A percentile compares a stretch with the other conserved stretches of the same genome.
phyloP scores from a whole-genome alignment of 2,113 vertebrate species.

The Hypocryptadius cinnamomeus region DNA sequence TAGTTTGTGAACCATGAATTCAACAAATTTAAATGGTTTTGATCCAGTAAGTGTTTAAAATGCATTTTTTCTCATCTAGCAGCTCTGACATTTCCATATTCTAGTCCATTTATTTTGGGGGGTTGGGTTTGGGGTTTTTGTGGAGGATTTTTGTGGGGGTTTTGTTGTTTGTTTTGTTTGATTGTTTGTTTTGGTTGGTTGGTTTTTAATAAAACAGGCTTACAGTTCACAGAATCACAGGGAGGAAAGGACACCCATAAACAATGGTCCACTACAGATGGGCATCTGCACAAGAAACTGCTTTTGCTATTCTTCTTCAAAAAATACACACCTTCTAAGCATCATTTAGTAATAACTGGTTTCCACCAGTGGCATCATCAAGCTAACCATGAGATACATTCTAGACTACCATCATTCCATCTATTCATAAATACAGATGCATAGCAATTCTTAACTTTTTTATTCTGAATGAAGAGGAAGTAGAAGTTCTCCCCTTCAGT shows the following conservation, averaged over 20 bases:
- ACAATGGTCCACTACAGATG: background rate
- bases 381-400: background rate
- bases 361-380: background rate
- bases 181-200: background rate
- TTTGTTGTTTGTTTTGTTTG: background rate
- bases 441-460: background rate
- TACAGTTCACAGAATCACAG: background rate
- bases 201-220: background rate
- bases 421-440: background rate
- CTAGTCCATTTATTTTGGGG: background rate
- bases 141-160: fast-evolving
- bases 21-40: background rate
- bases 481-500: background rate
- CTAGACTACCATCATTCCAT: background rate
- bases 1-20: background rate
- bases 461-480: background rate
- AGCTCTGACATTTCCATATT: background rate
- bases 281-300: background rate
- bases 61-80: background rate
- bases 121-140: no score
- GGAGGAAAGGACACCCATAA: background rate
- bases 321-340: background rate
- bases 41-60: background rate
- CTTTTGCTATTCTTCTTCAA: background rate
- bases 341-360: background rate